phyloP scores from a whole-genome alignment of 2,113 vertebrate genomes.

The Canis aureus region DNA sequence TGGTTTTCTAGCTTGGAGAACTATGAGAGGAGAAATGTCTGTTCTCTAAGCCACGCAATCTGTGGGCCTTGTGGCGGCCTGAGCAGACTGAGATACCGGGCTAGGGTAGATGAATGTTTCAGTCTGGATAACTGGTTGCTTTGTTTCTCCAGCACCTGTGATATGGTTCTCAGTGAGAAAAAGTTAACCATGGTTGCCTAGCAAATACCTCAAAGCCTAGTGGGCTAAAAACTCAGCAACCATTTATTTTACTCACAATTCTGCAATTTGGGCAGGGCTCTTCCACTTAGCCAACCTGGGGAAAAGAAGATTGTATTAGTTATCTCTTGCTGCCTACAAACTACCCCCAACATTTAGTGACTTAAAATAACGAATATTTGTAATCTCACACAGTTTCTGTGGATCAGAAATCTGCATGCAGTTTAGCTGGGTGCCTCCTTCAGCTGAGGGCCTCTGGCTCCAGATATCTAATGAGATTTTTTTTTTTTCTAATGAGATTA shows the following conservation, averaged over 20 bases:
- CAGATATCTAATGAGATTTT: background rate
- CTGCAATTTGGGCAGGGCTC: background rate
- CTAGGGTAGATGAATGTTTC: background rate
- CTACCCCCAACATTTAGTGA: background rate
- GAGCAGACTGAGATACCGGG: background rate
- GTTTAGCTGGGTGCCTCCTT: background rate
- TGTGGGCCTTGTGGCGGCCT: background rate
- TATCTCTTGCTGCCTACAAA: background rate
- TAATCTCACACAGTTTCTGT: background rate
- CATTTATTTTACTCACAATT: background rate
- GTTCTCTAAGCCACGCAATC: background rate
- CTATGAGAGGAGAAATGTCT: background rate
- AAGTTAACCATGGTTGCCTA: background rate
- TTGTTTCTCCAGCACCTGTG: background rate
- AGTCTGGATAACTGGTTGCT: conserved; percentile 3
- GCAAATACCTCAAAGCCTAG: conserved; percentile 33
- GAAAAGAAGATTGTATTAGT: background rate
- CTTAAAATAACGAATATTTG: conserved; percentile 1
- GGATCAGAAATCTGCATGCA: background rate
- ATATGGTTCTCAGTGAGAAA: background rate
- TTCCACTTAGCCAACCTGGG: background rate
- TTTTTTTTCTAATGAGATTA: background rate
- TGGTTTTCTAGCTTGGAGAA: background rate
- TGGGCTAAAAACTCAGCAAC: background rate
- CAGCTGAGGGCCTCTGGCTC: background rate